Conservation (phyloP, 2,888 invertebrate species). For the Tuberolachnus salignus region DNA sequence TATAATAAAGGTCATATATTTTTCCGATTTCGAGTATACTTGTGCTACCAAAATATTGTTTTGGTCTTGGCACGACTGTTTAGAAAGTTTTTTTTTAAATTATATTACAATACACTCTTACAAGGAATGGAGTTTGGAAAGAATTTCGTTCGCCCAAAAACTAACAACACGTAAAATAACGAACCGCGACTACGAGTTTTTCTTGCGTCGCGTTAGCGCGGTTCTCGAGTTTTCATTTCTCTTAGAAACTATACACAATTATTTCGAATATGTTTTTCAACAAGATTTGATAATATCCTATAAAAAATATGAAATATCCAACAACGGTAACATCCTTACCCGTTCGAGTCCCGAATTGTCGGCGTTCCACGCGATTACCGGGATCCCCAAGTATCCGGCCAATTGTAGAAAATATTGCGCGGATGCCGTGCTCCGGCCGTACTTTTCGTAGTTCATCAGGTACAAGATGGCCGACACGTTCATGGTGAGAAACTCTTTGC, state of each 20-base stretch:
- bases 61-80: no score
- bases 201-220: background rate
- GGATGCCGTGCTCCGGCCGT: slow-evolving; percentile 89
- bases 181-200: background rate
- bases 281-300: no score
- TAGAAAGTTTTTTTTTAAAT: background rate
- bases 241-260: no score
- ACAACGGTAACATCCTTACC: slow-evolving; percentile 59
- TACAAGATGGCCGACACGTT: slow-evolving; percentile 92
- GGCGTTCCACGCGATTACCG: slow-evolving; percentile 96
- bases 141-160: background rate
- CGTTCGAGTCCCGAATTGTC: slow-evolving; percentile 88
- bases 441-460: slow-evolving; percentile 94
- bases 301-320: no score
- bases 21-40: no score
- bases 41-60: no score
- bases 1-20: no score
- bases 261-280: background rate
- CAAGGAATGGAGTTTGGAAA: background rate
- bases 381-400: slow-evolving; percentile 92
- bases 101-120: background rate
- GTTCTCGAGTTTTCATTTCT: background rate
- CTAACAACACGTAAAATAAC: background rate
- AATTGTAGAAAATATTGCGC: slow-evolving; percentile 93
- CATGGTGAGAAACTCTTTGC: slow-evolving; percentile 85